A percentile compares a stretch with the other conserved stretches of the same genome.
phyloP scores from a whole-genome alignment of 2,113 vertebrate species.

The Limnothrissa miodon region DNA sequence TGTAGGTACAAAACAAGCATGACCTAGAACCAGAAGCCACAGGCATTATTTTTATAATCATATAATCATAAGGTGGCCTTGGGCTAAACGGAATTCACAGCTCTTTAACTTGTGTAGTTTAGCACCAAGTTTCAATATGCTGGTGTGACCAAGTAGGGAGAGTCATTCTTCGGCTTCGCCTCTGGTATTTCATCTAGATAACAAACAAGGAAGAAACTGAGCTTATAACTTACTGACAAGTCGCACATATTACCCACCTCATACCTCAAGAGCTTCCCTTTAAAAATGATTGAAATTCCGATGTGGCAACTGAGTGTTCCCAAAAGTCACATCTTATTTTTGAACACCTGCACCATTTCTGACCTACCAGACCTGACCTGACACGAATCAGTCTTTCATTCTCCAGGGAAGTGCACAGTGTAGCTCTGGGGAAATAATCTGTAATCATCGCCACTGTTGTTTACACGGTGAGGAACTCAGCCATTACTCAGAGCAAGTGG shows the following conservation, averaged over 20 bases:
- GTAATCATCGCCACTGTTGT: neutral
- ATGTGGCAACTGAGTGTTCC: neutral
- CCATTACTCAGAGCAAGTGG: neutral
- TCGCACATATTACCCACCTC: neutral
- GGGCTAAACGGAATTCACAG: neutral
- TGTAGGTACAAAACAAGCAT: neutral
- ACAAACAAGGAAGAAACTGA: neutral
- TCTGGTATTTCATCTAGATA: neutral
- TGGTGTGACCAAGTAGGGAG: neutral
- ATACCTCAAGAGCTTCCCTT: neutral
- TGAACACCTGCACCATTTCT: neutral
- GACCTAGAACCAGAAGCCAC: neutral
- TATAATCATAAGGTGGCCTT: neutral
- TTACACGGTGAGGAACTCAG: neutral
- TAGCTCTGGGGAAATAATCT: neutral
- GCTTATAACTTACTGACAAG: neutral
- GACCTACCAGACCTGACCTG: neutral
- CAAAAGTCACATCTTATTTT: neutral
- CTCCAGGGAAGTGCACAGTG: neutral
- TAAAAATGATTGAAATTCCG: neutral
- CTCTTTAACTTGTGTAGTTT: constrained; percentile 1
- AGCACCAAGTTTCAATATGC: neutral
- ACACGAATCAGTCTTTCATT: neutral
- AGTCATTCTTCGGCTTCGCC: neutral
- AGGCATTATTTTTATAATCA: neutral